These are phyloP conservation scores for Chiloscyllium plagiosum DNA, from an alignment of 2,113 vertebrate species.

Conservation along the genomic window DNA sequence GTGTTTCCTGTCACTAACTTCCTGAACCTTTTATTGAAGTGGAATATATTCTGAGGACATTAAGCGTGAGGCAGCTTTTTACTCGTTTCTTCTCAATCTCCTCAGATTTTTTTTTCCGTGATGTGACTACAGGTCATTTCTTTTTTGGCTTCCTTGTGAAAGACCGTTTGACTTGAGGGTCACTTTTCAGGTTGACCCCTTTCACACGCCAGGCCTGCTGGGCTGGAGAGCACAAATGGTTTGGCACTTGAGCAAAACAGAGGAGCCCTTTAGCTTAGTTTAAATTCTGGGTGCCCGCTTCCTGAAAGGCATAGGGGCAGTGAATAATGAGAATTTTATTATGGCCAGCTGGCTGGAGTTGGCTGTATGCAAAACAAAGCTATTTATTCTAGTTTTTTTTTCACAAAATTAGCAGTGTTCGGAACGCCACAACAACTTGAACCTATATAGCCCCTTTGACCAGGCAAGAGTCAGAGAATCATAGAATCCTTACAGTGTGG, in stretches of 20 bases:
- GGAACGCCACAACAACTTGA: not conserved
- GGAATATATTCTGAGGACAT: constrained; percentile 41
- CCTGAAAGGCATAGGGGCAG: constrained; percentile 40
- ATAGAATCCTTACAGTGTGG: no score
- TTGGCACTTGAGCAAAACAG: constrained; percentile 41
- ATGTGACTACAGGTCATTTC: constrained; percentile 43
- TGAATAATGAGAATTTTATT: constrained; percentile 34
- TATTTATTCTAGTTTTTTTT: not conserved
- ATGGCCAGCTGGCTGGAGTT: not conserved
- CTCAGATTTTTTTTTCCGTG: constrained; percentile 47
- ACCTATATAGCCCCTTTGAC: not conserved
- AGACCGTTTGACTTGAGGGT: constrained; percentile 43
- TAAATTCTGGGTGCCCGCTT: constrained; percentile 35
- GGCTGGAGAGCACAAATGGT: constrained; percentile 42
- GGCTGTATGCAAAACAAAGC: not conserved
- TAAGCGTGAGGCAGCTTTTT: constrained; percentile 48
- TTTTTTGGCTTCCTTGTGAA: constrained; percentile 51
- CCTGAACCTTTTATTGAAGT: not conserved
- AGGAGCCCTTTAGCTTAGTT: constrained; percentile 34
- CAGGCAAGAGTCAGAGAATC: not conserved
- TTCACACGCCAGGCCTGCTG: constrained; percentile 38
- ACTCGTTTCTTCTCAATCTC: constrained; percentile 48
- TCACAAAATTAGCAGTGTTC: not conserved
- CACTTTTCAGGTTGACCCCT: constrained; percentile 45
- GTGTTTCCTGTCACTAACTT: not conserved